Conservation (phyloP, 2,113 vertebrate species). For the Enhydra lutris region DNA sequence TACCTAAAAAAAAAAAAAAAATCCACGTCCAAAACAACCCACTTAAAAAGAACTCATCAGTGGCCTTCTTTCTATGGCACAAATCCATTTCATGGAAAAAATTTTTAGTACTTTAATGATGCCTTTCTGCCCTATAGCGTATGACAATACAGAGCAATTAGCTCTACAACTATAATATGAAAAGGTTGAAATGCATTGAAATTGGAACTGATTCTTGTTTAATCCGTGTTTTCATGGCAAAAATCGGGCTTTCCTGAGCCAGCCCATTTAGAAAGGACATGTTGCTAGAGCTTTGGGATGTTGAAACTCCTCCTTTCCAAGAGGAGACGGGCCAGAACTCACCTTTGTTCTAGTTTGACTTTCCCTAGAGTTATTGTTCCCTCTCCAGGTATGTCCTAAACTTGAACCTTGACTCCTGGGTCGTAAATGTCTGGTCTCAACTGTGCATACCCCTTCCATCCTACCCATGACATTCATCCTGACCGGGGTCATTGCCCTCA, state of each 20-base stretch:
- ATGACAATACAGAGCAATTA: constrained; percentile 64
- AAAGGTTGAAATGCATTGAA: constrained; percentile 57
- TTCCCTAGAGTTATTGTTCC: neutral
- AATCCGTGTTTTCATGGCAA: constrained; percentile 46
- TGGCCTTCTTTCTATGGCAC: constrained; percentile 38
- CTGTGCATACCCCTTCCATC: rapidly evolving
- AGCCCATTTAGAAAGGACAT: constrained; percentile 39
- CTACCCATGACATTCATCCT: neutral
- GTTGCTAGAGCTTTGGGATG: neutral
- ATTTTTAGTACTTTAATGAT: constrained; percentile 57
- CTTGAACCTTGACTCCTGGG: neutral
- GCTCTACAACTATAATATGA: constrained; percentile 55
- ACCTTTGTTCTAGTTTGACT: neutral
- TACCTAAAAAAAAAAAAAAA: neutral
- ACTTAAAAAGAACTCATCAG: constrained; percentile 62
- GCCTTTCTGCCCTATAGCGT: constrained; percentile 41
- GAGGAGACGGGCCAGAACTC: neutral
- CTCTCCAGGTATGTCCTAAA: neutral
- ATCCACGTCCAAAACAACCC: neutral
- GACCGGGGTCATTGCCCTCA: neutral
- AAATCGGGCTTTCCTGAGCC: constrained; percentile 15
- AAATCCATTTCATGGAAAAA: constrained; percentile 63
- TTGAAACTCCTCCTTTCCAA: neutral
- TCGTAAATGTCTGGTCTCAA: neutral
- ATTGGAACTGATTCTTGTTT: constrained; percentile 68